Evolutionary conservation across 2,113 vertebrate genomes (phyloP).

Genomic region (Pimephales promelas): DNA sequence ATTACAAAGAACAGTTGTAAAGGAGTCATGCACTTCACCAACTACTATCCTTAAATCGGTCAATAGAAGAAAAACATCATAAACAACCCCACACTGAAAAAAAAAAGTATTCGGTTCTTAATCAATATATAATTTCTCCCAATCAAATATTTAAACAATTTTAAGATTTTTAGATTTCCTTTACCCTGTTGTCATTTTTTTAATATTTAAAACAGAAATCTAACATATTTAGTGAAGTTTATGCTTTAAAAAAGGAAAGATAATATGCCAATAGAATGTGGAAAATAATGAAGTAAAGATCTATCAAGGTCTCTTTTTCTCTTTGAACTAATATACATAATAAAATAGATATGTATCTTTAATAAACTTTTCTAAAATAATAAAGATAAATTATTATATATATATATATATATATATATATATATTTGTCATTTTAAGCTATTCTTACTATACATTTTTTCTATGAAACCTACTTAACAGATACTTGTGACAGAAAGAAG

Average conservation of each 20-base stretch:
- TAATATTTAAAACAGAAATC: neutral
- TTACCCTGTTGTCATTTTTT: neutral
- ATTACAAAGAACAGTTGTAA: conserved; percentile 18
- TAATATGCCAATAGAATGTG: too few species aligned
- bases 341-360: too few species aligned
- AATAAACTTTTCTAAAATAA: too few species aligned
- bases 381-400: neutral
- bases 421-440: too few species aligned
- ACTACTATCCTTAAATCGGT: neutral
- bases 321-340: too few species aligned
- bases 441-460: too few species aligned
- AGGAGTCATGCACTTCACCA: neutral
- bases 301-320: neutral
- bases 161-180: neutral
- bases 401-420: too few species aligned
- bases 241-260: neutral
- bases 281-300: neutral
- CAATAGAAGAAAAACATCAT: neutral
- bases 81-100: neutral
- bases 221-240: neutral
- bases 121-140: too few species aligned
- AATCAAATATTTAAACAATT: neutral
- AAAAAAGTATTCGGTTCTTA: neutral
- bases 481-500: neutral
- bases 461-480: neutral